Conservation (phyloP, 2,797 vertebrate species). For the Falco concolor region DNA sequence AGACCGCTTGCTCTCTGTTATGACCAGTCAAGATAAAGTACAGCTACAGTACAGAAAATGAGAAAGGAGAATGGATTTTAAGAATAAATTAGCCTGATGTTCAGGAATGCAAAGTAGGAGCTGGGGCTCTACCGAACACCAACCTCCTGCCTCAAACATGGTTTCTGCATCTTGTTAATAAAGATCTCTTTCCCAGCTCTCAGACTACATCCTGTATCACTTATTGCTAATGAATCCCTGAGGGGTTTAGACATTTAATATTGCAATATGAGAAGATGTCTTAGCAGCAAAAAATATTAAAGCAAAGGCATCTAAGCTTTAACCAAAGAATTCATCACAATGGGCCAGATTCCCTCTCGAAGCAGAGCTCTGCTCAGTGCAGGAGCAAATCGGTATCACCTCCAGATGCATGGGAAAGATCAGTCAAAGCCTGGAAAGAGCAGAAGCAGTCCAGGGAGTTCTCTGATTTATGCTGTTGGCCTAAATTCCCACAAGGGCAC, state of each 20-base stretch:
- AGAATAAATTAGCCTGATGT: background rate
- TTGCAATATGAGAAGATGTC: background rate
- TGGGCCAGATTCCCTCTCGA: background rate
- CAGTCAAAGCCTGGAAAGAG: background rate
- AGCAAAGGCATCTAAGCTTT: background rate
- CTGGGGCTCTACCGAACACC: background rate
- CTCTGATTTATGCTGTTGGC: background rate
- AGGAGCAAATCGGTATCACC: background rate
- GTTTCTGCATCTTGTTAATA: background rate
- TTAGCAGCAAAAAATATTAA: background rate
- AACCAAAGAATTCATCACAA: slow-evolving; percentile 13
- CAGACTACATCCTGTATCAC: background rate
- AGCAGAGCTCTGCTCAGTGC: background rate
- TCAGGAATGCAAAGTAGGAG: background rate
- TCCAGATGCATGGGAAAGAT: background rate
- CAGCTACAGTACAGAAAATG: background rate
- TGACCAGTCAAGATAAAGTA: background rate
- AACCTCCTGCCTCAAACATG: background rate
- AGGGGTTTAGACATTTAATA: slow-evolving; percentile 10
- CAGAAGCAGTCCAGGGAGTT: background rate
- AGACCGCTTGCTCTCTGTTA: background rate
- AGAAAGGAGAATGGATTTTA: background rate
- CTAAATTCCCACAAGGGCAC: background rate
- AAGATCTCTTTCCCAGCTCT: background rate
- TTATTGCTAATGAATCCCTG: slow-evolving; percentile 36